Evolutionary conservation across 2,113 vertebrate species (phyloP), one percentile per base, ranked within the genome.

Genomic region (Micromys minutus): DNA sequence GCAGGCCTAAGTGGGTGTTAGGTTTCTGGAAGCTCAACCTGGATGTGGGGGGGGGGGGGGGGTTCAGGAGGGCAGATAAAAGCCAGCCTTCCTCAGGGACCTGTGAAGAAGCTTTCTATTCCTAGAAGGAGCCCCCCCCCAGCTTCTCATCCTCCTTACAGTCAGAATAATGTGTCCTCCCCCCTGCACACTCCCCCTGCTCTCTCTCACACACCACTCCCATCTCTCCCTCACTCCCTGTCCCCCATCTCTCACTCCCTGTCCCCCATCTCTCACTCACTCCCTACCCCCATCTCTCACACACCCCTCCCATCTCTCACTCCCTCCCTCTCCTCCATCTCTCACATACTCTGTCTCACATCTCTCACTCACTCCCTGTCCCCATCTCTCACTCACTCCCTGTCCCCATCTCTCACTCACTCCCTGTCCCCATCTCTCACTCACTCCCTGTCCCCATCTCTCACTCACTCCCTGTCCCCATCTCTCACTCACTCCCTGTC

Each of bases 371-470:
- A 52, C 50, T 52, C 50, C 50, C 50, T 52, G 21, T 36, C 6
- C 50, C 4, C 50, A 9, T 11, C 50, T 52, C 50, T n/a, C n/a
- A n/a, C n/a, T n/a, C n/a, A n/a, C n/a, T n/a, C n/a, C n/a, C n/a
- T n/a, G n/a, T n/a, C 22, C 6, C 71, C n/a, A 4, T 1, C n/a
- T 21, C 71, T 24, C 3, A 42, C 71, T 11, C 21, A 36, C 69
- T n/a, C n/a, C n/a, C n/a, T n/a, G n/a, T 5, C 24, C 21, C 71
- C 1, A 5, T 0, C 10, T 34, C 34, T 34, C 13, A 19, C 13
- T 15, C 57, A 57, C 34, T 69, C 65, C 15, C 34, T 69, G 29
- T 3, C 59, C 26, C 59, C 59, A 65, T 11, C 50, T 52, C 50
- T 11, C 63, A 63, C 26, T 65, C 63, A n/a, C n/a, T n/a, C n/a